Evolutionary conservation across 2,797 vertebrate species (phyloP).

Genomic region (Pogonophryne albipinna): DNA sequence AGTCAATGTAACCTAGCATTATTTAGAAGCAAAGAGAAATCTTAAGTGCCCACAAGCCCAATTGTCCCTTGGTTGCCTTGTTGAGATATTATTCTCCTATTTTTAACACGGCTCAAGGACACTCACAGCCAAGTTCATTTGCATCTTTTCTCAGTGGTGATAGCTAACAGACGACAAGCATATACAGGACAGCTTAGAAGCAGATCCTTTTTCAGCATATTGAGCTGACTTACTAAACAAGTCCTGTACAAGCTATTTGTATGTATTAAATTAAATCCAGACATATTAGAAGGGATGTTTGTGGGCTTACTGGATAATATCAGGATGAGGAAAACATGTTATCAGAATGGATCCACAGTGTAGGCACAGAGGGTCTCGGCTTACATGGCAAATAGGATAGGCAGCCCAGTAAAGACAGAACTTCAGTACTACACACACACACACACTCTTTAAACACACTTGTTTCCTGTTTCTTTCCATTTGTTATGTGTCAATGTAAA

Average conservation of each 20-base stretch:
- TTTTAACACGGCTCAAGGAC: slow-evolving; percentile 69
- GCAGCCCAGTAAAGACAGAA: slow-evolving; percentile 45
- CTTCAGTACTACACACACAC: slow-evolving; percentile 33
- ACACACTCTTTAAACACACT: slow-evolving; percentile 9
- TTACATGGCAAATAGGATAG: slow-evolving; percentile 62
- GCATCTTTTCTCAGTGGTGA: slow-evolving; percentile 39
- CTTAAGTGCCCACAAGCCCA: slow-evolving; percentile 55
- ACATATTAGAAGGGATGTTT: slow-evolving; percentile 64
- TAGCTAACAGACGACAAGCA: slow-evolving; percentile 54
- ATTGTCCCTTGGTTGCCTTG: slow-evolving; percentile 50
- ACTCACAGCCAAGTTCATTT: slow-evolving; percentile 43
- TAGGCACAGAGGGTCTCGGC: slow-evolving; percentile 51
- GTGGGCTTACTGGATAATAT: slow-evolving; percentile 58
- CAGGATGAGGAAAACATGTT: slow-evolving; percentile 60
- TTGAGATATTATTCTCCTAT: slow-evolving; percentile 52
- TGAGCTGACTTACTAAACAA: slow-evolving; percentile 57
- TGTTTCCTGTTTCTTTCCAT: too few relatives aligned
- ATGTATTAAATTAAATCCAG: slow-evolving; percentile 65
- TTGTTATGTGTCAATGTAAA: neutral
- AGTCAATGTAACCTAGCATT: slow-evolving; percentile 51
- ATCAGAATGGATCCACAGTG: slow-evolving; percentile 54
- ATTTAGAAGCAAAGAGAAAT: slow-evolving; percentile 55
- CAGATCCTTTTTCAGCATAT: slow-evolving; percentile 57
- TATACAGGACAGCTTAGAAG: slow-evolving; percentile 53
- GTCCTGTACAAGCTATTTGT: slow-evolving; percentile 60